These are phyloP conservation scores for Thysanoteuthis rhombus DNA, from an alignment of 2,888 invertebrate species.

Conservation along the genomic window DNA sequence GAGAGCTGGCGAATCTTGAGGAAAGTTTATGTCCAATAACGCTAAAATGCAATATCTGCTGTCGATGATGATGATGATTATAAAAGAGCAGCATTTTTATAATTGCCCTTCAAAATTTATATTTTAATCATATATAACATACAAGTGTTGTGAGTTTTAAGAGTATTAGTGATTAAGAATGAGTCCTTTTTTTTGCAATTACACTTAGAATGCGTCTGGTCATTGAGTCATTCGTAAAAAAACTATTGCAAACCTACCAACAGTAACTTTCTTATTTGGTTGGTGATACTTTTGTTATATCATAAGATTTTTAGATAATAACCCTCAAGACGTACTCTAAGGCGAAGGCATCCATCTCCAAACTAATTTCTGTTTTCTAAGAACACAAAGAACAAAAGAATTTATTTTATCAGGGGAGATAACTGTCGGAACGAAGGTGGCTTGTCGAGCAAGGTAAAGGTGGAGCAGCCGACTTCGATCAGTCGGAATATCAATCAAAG, in stretches of 20 bases:
- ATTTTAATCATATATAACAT: too few species aligned
- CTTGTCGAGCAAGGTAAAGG: neutral
- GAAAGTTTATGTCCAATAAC: too few species aligned
- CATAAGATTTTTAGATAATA: neutral
- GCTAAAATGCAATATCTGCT: too few species aligned
- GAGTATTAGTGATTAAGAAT: too few species aligned
- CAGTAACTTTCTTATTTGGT: neutral
- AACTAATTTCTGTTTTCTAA: neutral
- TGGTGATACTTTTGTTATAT: neutral
- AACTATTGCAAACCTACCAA: neutral
- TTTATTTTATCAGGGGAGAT: neutral
- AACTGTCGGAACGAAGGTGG: neutral
- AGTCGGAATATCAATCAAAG: neutral
- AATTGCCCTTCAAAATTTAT: too few species aligned
- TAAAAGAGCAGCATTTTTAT: too few species aligned
- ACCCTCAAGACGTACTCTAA: neutral
- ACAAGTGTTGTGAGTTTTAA: too few species aligned
- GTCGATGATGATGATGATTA: too few species aligned
- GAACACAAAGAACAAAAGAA: neutral
- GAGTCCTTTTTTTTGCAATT: too few species aligned
- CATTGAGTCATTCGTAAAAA: too few species aligned
- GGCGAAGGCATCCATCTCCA: neutral
- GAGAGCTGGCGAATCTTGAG: too few species aligned
- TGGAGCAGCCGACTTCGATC: neutral
- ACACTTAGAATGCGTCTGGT: too few species aligned